Percentiles rank a stretch among this genome's conserved stretches.
These are phyloP conservation scores for Promerops cafer DNA, from an alignment of 2,113 vertebrate genomes.

Conservation along the genomic window DNA sequence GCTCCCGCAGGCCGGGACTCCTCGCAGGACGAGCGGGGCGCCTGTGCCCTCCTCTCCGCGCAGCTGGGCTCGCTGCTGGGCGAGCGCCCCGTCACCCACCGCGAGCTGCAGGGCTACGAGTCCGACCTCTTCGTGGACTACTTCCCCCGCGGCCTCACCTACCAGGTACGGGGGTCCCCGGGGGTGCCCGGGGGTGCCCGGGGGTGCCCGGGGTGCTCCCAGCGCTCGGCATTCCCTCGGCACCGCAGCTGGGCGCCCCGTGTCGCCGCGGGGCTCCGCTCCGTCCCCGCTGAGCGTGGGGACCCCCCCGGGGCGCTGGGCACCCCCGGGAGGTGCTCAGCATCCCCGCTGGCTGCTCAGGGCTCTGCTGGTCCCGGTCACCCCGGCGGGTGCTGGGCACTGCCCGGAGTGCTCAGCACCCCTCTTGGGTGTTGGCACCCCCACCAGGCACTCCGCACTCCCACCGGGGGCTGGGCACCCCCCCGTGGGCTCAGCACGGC, in stretches of 20 bases:
- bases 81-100: conserved; percentile 82
- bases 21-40: conserved; percentile 82
- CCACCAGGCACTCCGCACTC: too few relatives aligned
- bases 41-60: conserved; percentile 83
- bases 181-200: too few relatives aligned
- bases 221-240: not conserved
- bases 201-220: not conserved
- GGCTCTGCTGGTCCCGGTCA: not conserved
- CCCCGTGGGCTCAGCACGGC: rapidly evolving
- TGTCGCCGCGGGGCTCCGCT: not conserved
- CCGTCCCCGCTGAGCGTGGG: rapidly evolving
- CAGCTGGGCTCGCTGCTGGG: conserved; percentile 83
- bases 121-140: conserved; percentile 82
- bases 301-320: not conserved
- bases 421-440: rapidly evolving
- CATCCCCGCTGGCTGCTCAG: not conserved
- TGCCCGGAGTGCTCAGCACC: too few relatives aligned
- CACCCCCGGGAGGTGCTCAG: not conserved
- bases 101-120: conserved; percentile 85
- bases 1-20: conserved; percentile 77
- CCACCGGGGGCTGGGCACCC: not conserved
- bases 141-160: conserved; percentile 85
- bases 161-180: conserved; percentile 72
- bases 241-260: not conserved
- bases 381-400: not conserved